Percentiles rank a stretch among this genome's conserved stretches.
phyloP scores from a whole-genome alignment of 2,888 invertebrate species.

The Drosophila suboccidentalis region DNA sequence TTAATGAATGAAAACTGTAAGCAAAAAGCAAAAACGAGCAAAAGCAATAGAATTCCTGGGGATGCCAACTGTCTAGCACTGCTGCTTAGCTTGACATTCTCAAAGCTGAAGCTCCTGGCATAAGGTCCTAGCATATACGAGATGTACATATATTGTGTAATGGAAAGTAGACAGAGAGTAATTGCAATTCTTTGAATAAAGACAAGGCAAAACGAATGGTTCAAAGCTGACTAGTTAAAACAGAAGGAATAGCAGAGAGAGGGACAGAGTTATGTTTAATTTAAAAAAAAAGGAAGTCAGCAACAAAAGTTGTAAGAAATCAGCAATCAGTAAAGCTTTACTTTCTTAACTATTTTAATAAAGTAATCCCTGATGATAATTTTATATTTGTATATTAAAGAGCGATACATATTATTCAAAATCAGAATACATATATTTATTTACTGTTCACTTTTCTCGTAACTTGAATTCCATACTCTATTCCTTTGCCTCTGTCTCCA shows the following conservation, averaged over 20 bases:
- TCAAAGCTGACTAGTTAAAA: slow-evolving; percentile 39
- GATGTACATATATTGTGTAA: slow-evolving; percentile 28
- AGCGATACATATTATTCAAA: not conserved
- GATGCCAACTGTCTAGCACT: slow-evolving; percentile 54
- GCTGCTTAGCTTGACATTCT: slow-evolving; percentile 53
- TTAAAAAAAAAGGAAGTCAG: not conserved
- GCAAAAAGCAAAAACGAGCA: slow-evolving; percentile 26
- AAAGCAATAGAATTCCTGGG: slow-evolving; percentile 50
- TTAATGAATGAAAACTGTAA: slow-evolving; percentile 79
- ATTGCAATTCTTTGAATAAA: slow-evolving; percentile 57
- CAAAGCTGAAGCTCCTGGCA: slow-evolving; percentile 17
- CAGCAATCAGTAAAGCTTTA: not conserved
- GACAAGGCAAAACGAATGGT: slow-evolving; percentile 53
- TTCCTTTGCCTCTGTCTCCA: not conserved
- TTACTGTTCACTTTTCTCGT: not conserved
- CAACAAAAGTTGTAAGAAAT: not conserved
- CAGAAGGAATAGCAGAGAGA: not conserved
- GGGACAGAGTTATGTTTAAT: not conserved
- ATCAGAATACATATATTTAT: no score
- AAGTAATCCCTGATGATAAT: not conserved
- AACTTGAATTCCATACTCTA: not conserved
- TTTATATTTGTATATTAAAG: no score
- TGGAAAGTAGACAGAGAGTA: slow-evolving; percentile 67
- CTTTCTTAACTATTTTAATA: not conserved
- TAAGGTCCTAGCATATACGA: slow-evolving; percentile 27